phyloP scores from a whole-genome alignment of 2,797 vertebrate species.

The Philypnodon macrostomus region DNA sequence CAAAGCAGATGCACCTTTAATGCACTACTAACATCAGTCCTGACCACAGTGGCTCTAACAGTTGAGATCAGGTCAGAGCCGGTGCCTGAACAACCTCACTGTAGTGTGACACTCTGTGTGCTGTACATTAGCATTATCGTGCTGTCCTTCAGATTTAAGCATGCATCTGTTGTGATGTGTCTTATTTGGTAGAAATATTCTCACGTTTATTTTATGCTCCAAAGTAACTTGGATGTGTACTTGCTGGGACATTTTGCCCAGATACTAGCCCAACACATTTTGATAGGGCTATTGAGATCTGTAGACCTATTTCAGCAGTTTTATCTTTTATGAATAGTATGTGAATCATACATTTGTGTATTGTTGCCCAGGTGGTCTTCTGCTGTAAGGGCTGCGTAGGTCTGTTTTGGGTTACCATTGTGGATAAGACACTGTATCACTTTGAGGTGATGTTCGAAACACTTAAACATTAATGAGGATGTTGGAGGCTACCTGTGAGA shows the following conservation, averaged over 20 bases:
- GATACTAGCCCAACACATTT: neutral
- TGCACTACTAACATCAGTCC: conserved; percentile 39
- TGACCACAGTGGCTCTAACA: conserved; percentile 1
- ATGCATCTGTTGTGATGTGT: conserved; percentile 45
- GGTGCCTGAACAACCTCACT: neutral
- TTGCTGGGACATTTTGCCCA: conserved; percentile 1
- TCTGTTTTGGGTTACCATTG: conserved; percentile 13
- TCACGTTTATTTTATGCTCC: conserved; percentile 24
- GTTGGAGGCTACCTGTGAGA: conserved; percentile 18
- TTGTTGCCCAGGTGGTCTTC: neutral
- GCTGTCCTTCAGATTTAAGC: conserved; percentile 29
- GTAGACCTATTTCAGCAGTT: conserved; percentile 10
- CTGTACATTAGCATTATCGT: conserved; percentile 47
- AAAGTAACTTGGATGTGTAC: conserved; percentile 20
- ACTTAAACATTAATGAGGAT: conserved; percentile 28
- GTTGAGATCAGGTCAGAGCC: neutral
- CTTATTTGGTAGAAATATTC: conserved; percentile 40
- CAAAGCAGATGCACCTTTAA: conserved; percentile 14
- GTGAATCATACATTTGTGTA: conserved; percentile 18
- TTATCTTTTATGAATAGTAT: conserved; percentile 8
- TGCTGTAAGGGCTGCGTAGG: conserved; percentile 8
- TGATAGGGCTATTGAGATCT: neutral
- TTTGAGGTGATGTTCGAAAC: conserved; percentile 26
- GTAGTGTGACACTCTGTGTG: conserved; percentile 20
- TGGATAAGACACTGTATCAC: conserved; percentile 32